A percentile compares a stretch with the other conserved stretches of the same genome.
Conservation (phyloP, 2,797 vertebrate genomes). For the Gouania willdenowi region DNA sequence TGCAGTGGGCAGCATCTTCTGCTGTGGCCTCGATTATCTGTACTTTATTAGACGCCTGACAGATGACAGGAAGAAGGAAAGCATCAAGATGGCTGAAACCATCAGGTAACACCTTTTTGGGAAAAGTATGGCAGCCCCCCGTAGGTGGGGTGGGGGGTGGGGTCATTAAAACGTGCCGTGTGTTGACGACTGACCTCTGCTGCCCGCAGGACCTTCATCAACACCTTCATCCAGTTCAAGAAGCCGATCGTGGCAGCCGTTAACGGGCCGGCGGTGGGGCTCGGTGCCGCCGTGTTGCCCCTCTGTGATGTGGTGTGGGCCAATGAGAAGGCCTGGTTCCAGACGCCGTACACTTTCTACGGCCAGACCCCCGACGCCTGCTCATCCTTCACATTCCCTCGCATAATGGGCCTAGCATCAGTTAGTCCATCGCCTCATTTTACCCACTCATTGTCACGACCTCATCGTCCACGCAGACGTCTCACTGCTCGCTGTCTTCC, state of each 20-base stretch:
- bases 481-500: background rate
- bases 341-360: slow-evolving; percentile 91
- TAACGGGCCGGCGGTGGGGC: slow-evolving; percentile 91
- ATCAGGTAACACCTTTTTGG: slow-evolving; percentile 78
- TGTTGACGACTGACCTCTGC: background rate
- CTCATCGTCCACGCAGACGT: no score
- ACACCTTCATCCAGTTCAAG: slow-evolving; percentile 98
- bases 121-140: fast-evolving
- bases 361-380: slow-evolving; percentile 96
- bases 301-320: slow-evolving; percentile 98
- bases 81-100: slow-evolving; percentile 95
- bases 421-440: slow-evolving; percentile 71
- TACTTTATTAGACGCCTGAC: slow-evolving; percentile 92
- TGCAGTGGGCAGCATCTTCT: slow-evolving; percentile 90
- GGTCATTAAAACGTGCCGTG: no score
- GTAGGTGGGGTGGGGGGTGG: no score
- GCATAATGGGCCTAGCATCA: slow-evolving; percentile 93
- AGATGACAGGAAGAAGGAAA: slow-evolving; percentile 93
- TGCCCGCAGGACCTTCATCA: slow-evolving; percentile 86
- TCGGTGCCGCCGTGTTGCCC: slow-evolving; percentile 91
- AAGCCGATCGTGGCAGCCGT: slow-evolving; percentile 96
- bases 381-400: slow-evolving; percentile 92
- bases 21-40: slow-evolving; percentile 93
- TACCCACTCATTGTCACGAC: no score
- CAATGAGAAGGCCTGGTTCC: slow-evolving; percentile 98